These are phyloP conservation scores for Pelmatolapia mariae DNA, from an alignment of 2,113 vertebrate species.

Conservation along the genomic window DNA sequence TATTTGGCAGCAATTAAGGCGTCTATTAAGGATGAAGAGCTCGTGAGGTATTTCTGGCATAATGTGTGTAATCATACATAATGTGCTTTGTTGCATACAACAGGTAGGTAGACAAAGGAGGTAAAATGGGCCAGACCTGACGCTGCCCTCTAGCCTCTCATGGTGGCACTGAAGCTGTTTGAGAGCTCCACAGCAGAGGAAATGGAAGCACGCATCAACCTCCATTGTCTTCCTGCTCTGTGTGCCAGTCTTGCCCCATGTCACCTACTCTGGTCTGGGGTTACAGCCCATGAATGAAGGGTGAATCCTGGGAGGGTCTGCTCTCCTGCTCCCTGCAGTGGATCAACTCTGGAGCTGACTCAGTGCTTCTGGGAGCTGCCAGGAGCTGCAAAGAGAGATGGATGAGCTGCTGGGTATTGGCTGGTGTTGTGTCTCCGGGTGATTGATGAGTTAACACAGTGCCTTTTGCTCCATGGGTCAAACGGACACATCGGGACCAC, in stretches of 20 bases:
- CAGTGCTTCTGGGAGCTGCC: slow-evolving; percentile 56
- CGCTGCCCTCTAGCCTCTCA: slow-evolving; percentile 30
- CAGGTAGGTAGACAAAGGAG: slow-evolving; percentile 13
- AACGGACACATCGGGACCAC: not conserved
- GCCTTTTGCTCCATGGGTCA: slow-evolving; percentile 23
- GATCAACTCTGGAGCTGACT: slow-evolving; percentile 47
- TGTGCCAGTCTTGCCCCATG: slow-evolving; percentile 20
- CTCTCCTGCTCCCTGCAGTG: slow-evolving; percentile 48
- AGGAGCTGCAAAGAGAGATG: slow-evolving; percentile 58
- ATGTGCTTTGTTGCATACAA: slow-evolving; percentile 17
- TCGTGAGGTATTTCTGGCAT: slow-evolving; percentile 1
- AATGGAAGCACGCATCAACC: not conserved
- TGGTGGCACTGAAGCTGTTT: not conserved
- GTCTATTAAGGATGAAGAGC: slow-evolving; percentile 14
- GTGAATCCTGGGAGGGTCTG: slow-evolving; percentile 43
- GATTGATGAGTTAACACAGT: slow-evolving; percentile 62
- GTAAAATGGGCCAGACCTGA: not conserved
- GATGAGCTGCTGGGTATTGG: slow-evolving; percentile 42
- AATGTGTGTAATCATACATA: slow-evolving; percentile 10
- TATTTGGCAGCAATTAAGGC: slow-evolving; percentile 45
- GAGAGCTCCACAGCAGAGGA: slow-evolving; percentile 7
- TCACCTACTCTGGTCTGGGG: slow-evolving; percentile 42
- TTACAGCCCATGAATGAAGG: slow-evolving; percentile 53
- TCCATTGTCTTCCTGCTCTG: slow-evolving; percentile 32
- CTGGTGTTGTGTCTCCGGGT: slow-evolving; percentile 24